Evolutionary conservation across 2,888 invertebrate genomes (phyloP).

Genomic region (Latrodectus elegans): DNA sequence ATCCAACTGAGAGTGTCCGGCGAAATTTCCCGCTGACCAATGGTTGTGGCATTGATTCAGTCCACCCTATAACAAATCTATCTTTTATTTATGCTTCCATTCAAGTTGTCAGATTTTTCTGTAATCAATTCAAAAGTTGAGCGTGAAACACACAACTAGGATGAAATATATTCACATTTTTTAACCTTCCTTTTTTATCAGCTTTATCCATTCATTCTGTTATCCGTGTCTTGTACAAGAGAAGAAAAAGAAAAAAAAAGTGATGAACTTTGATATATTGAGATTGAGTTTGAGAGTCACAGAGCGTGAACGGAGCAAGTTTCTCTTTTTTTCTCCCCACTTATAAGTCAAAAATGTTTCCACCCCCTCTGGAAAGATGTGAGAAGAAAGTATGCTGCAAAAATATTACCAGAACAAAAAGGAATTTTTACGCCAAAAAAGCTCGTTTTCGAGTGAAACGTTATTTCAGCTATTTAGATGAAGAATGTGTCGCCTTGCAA

Average conservation of each 20-base stretch:
- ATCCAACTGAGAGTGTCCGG: too few species aligned
- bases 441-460: too few species aligned
- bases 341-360: slow-evolving; percentile 33
- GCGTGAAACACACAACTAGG: slow-evolving; percentile 4
- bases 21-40: too few species aligned
- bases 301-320: slow-evolving; percentile 12
- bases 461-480: too few species aligned
- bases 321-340: slow-evolving; percentile 12
- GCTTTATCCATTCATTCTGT: slow-evolving; percentile 35
- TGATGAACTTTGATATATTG: slow-evolving; percentile 24
- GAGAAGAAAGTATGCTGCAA: background rate
- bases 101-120: too few species aligned
- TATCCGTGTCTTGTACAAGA: background rate
- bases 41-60: too few species aligned
- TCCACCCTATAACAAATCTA: too few species aligned
- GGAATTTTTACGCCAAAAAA: too few species aligned
- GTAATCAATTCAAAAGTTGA: background rate
- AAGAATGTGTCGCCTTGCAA: too few species aligned
- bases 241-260: slow-evolving; percentile 37
- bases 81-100: too few species aligned
- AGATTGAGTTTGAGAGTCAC: slow-evolving; percentile 27
- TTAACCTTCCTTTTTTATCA: background rate
- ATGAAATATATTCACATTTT: too few species aligned
- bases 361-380: slow-evolving; percentile 10
- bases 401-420: too few species aligned